Base-by-base conservation (phyloP, 2,113 vertebrate genomes). In the Oryzias javanicus region DNA sequence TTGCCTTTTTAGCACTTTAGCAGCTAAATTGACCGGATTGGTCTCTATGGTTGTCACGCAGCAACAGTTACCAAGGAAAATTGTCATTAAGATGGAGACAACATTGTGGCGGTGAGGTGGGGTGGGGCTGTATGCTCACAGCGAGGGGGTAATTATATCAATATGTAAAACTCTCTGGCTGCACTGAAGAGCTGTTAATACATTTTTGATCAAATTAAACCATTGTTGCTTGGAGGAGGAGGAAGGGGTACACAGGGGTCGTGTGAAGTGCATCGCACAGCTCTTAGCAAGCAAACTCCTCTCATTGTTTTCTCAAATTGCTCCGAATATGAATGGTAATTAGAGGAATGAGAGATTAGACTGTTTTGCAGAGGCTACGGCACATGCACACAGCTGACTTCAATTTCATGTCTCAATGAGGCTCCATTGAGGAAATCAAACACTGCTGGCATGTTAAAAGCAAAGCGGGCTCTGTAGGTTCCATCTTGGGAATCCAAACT, bases 91-190 rank as follows among this genome's bases (percentile, higher is more conserved):
- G 80, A 69, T 52, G 68, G 78, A 83, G 71, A 78, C 70, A 49
- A 40, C 50, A 18, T 55, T 58, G 66, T 41, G 7, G 8, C 58
- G 60, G 55, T 69, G 64, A 56, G 59, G 49, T 61, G 55, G 62
- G 70, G 70, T 45, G 56, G 66, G 67, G 55, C 72, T 60, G 72
- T 68, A 16, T 64, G 82, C 74, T 86, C 82, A 74, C 85, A 91
- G 90, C 83, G 42, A 78, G 89, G 83, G 86, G 87, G 59, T 89
- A 90, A 92, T 89, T 90, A 87, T 87, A 89, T 90, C 84, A 92
- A 83, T 89, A 90, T 89, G 91, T 86, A 89, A 89, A 90, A 89
- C 72, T 70, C 71, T 69, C 61, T 27, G 14, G 46, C 78, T 67
- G 77, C 76, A 82, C 78, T 72, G 89, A 82, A 66, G 86, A 86